A percentile compares a stretch with the other conserved stretches of the same genome.
Evolutionary conservation across 1,140 invertebrate species (phyloP).

Genomic region (Drosophila mojavensis): DNA sequence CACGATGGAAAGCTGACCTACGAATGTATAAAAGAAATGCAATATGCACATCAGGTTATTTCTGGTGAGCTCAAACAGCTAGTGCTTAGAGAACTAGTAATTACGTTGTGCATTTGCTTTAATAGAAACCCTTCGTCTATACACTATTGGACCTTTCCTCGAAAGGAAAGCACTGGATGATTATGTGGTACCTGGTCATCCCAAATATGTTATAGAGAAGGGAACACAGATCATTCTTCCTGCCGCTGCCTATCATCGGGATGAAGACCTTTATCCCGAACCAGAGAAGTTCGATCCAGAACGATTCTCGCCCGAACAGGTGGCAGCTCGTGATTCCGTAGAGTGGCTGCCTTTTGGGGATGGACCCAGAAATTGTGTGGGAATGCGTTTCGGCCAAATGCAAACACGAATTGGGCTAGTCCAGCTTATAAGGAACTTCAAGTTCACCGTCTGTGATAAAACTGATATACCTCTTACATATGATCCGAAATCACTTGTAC

Average conservation of each 20-base stretch:
- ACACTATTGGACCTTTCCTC: conserved; percentile 86
- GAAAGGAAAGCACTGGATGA: conserved; percentile 86
- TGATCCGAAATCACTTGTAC: conserved; percentile 47
- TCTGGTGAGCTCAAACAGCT: conserved; percentile 71
- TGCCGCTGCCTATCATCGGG: conserved; percentile 86
- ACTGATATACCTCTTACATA: conserved; percentile 57
- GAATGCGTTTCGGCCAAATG: conserved; percentile 84
- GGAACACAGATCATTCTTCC: conserved; percentile 87
- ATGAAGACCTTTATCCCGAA: conserved; percentile 85
- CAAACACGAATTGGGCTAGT: conserved; percentile 83
- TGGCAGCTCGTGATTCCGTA: conserved; percentile 82
- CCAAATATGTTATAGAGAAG: conserved; percentile 86
- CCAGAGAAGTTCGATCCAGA: conserved; percentile 87
- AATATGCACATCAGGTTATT: conserved; percentile 86
- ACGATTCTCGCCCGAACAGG: conserved; percentile 85
- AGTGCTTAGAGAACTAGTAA: background rate
- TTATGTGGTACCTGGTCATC: conserved; percentile 86
- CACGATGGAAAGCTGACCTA: conserved; percentile 85
- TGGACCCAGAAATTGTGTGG: conserved; percentile 85
- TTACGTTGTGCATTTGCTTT: conserved; percentile 49
- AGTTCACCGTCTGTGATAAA: conserved; percentile 62
- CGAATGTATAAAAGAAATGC: conserved; percentile 86
- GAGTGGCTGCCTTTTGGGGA: conserved; percentile 88
- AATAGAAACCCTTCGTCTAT: conserved; percentile 87
- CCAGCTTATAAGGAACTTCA: conserved; percentile 79